Percentiles rank a stretch among this genome's conserved stretches.
Conservation (phyloP, 2,113 vertebrate species). For the Platichthys flesus region DNA sequence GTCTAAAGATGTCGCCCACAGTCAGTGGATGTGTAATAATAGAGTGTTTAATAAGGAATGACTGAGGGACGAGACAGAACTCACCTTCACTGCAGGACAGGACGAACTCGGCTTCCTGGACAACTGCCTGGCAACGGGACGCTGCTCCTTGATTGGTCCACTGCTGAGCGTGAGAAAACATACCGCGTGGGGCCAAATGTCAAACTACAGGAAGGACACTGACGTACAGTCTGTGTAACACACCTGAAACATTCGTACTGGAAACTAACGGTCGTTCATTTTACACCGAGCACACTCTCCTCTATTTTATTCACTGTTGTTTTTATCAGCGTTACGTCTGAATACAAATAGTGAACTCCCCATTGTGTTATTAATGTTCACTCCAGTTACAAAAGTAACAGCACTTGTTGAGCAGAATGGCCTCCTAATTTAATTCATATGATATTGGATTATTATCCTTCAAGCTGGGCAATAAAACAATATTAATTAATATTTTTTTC, state of each 20-base stretch:
- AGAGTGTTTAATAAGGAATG: background rate
- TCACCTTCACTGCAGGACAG: conserved; percentile 45
- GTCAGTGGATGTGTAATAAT: background rate
- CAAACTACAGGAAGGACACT: conserved; percentile 57
- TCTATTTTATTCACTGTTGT: too few species aligned
- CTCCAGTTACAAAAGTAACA: too few species aligned
- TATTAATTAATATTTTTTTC: too few species aligned
- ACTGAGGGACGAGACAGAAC: conserved; percentile 11
- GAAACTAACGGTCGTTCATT: too few species aligned
- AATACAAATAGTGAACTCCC: too few species aligned
- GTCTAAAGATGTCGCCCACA: background rate
- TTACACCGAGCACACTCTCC: too few species aligned
- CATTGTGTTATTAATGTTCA: too few species aligned
- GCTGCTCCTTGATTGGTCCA: conserved; percentile 63
- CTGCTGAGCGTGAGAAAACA: conserved; percentile 25
- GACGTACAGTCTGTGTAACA: background rate
- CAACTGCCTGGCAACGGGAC: conserved; percentile 68
- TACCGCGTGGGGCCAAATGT: conserved; percentile 52
- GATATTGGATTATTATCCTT: too few species aligned
- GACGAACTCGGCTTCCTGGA: conserved; percentile 5
- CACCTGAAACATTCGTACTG: background rate
- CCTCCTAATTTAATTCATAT: too few species aligned
- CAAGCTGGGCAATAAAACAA: too few species aligned
- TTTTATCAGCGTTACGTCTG: too few species aligned
- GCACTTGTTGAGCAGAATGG: too few species aligned